Base-by-base conservation (phyloP, 2,888 invertebrate genomes). In the Sphaerophoria taeniata region DNA sequence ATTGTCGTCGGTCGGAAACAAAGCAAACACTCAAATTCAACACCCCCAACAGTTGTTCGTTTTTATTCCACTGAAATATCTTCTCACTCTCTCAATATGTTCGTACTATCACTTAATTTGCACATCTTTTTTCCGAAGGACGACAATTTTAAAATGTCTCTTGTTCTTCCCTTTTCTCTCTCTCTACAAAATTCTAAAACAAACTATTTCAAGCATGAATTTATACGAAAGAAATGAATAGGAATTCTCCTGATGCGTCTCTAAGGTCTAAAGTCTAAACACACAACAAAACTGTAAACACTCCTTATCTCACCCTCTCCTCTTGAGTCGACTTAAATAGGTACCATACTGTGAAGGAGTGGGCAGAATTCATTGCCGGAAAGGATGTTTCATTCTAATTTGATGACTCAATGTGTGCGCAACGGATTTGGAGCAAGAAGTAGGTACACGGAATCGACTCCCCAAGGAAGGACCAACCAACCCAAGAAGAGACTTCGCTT, bases 401-500 rank as follows among this genome's bases (percentile, higher is more conserved):
- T 81, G 72, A 81, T 70, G 81, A 77, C 72, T 85, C 85, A 81
- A 81, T 85, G 76, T 85, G 63, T 85, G 81, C 81, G 73, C 69
- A 63, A 60, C 56, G 56, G 49, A 77, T 73, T 67, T 33, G 63
- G 12, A 51, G 24, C 24, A 72, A 81, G 58, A 56, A 77, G 39
- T 39, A 24, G 24, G 24, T 24, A 24, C 24, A 24, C 24, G n/a
- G n/a, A n/a, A n/a, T n/a, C 24, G 24, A 6, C 73, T 71, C 81
- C 56, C 76, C 45, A n/a, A 72, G 69, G 70, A 70, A 6, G 14
- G 9, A 43, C 43, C 43, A 43, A 11, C 16, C 31, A 14, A 70
- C 31, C 39, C 43, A 39, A 34, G 39, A 24, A 39, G 61, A 24
- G 45, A 11, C 24, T n/a, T 5, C 11, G 45, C 36, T 31, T 53